Conservation (phyloP, 2,888 invertebrate genomes). For the Lamellibrachia columna region DNA sequence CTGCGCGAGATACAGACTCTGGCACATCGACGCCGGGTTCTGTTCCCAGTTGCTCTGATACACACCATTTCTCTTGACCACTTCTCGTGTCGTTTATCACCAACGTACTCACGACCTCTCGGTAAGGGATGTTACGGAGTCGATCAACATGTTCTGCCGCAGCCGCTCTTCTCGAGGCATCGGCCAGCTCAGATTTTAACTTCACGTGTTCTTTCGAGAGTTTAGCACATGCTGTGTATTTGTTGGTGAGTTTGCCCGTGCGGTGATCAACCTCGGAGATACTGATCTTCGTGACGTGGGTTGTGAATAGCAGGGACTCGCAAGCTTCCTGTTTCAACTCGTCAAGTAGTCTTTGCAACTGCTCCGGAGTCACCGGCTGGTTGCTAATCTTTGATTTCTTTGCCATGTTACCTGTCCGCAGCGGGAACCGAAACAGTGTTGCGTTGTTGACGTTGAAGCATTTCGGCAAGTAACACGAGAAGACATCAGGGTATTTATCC, state of each 20-base stretch:
- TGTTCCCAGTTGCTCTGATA: slow-evolving; percentile 49
- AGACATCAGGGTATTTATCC: slow-evolving; percentile 40
- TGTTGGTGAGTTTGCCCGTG: slow-evolving; percentile 30
- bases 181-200: slow-evolving; percentile 18
- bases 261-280: slow-evolving; percentile 38
- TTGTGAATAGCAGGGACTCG: slow-evolving; percentile 53
- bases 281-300: slow-evolving; percentile 47
- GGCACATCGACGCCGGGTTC: slow-evolving; percentile 28
- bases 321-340: slow-evolving; percentile 45
- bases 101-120: slow-evolving; percentile 26
- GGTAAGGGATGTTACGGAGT: slow-evolving; percentile 28
- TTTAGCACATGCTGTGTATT: slow-evolving; percentile 32
- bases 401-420: slow-evolving; percentile 47
- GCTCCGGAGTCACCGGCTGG: slow-evolving; percentile 30
- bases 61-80: slow-evolving; percentile 43
- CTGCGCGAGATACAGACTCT: slow-evolving; percentile 38
- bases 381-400: slow-evolving; percentile 47
- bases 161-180: neutral
- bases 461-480: slow-evolving; percentile 48
- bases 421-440: slow-evolving; percentile 58
- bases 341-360: slow-evolving; percentile 41
- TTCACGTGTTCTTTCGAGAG: slow-evolving; percentile 34
- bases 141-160: neutral
- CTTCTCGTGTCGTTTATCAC: slow-evolving; percentile 32
- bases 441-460: slow-evolving; percentile 34